Evolutionary conservation across 2,113 vertebrate genomes (phyloP).

Genomic region (Microcebus murinus): DNA sequence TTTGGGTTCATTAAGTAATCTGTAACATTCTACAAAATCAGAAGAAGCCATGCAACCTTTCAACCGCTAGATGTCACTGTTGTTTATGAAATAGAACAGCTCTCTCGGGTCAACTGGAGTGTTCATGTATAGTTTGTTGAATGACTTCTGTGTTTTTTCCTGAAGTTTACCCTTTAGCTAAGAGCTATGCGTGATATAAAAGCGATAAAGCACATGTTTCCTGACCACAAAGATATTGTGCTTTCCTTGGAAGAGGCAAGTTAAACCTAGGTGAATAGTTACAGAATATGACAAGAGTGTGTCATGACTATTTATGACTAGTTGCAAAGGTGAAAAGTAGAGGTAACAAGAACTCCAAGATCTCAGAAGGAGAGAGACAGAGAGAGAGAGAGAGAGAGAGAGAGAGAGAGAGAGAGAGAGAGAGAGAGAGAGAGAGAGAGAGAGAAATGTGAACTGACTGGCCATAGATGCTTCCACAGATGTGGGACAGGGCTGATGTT

Average conservation of each 20-base stretch:
- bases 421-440: background rate
- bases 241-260: background rate
- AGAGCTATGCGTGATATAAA: background rate
- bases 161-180: background rate
- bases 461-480: background rate
- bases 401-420: too few relatives aligned
- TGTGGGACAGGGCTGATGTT: background rate
- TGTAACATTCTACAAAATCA: background rate
- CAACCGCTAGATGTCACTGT: slow-evolving; percentile 82
- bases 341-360: background rate
- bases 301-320: background rate
- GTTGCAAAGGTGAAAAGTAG: background rate
- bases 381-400: background rate
- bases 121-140: background rate
- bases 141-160: background rate
- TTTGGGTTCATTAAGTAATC: slow-evolving; percentile 6
- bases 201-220: background rate
- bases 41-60: background rate
- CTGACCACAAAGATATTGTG: background rate
- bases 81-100: slow-evolving; percentile 57
- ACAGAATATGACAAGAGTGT: background rate
- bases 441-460: background rate
- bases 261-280: background rate
- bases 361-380: too few relatives aligned
- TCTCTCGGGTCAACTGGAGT: rapidly evolving